These are phyloP conservation scores for Leptogaster cylindrica DNA, from an alignment of 2,888 invertebrate species.

Conservation along the genomic window DNA sequence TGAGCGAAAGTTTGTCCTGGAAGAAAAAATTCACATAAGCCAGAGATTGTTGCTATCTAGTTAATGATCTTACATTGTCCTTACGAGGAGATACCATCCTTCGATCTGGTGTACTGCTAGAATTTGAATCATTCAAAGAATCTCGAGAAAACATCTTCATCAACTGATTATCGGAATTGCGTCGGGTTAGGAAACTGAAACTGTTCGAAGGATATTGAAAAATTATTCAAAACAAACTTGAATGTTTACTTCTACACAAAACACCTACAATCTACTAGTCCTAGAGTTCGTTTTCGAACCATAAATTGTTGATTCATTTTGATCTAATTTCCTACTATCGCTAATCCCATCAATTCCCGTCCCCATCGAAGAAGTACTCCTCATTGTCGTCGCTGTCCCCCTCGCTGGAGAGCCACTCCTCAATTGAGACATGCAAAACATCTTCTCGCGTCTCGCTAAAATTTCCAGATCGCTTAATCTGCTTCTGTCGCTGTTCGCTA, in stretches of 20 bases:
- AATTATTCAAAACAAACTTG: not conserved
- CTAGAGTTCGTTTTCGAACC: slow-evolving; percentile 27
- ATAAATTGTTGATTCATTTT: slow-evolving; percentile 4
- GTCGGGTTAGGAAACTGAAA: slow-evolving; percentile 60
- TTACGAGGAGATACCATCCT: slow-evolving; percentile 59
- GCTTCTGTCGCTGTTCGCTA: slow-evolving; percentile 58
- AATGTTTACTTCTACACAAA: not conserved
- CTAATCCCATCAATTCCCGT: slow-evolving; percentile 33
- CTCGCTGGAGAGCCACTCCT: slow-evolving; percentile 62
- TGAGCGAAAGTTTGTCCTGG: slow-evolving; percentile 78
- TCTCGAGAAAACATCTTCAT: slow-evolving; percentile 57
- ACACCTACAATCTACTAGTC: slow-evolving; percentile 45
- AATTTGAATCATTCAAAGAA: slow-evolving; percentile 60
- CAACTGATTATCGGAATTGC: slow-evolving; percentile 59
- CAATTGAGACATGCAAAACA: slow-evolving; percentile 63
- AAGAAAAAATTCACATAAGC: slow-evolving; percentile 48
- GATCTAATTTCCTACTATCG: slow-evolving; percentile 4
- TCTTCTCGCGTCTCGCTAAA: slow-evolving; percentile 66
- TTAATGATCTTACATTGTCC: slow-evolving; percentile 61
- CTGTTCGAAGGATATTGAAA: slow-evolving; percentile 51
- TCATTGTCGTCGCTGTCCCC: slow-evolving; percentile 56
- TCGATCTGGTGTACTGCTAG: slow-evolving; percentile 54
- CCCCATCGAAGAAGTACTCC: slow-evolving; percentile 59
- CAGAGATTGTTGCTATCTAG: too few relatives aligned
- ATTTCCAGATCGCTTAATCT: slow-evolving; percentile 70